Base-by-base conservation (phyloP, 2,888 invertebrate species). In the Nematopogon swammerdamellus region DNA sequence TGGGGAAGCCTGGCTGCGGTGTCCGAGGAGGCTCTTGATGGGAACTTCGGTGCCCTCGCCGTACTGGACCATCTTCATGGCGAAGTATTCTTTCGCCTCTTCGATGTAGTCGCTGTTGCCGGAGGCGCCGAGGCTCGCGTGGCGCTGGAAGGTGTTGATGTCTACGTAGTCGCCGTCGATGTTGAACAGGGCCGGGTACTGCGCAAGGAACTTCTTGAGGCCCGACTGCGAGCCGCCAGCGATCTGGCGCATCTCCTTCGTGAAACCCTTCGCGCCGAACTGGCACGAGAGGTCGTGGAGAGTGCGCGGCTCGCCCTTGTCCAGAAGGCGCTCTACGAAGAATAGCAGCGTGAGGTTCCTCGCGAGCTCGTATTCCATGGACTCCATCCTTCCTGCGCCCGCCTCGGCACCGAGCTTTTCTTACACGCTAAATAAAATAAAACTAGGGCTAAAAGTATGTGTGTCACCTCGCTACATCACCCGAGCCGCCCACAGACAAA, bases 241-340 rank as follows among this genome's bases (percentile, higher is more conserved):
- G 59, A 93, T 92, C 74, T 95, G 95, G 60, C 95, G 83, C 97
- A 98, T 98, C 82, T 98, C 98, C 80, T 96, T 94, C 19, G 98
- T 97, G 77, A 99, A 99, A 59, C 95, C 97, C 74, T 97, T 96
- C 59, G 97, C 97, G 63, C 98, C 98, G 79, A 99, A 99, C 79
- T 98, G 97, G 75, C 98, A 98, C 69, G 96, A 96, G 60, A 99
- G 85, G 81, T 99, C 98, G 77, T 97, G 97, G 63, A 98, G 85
- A 58, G 96, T 95, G 70, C 97, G 86, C 56, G 96, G 93, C 70
- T 94, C 93, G 61, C 94, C 92, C 81, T 96, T 97, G 76, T 97
- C 97, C 85, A 99, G 88, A 60, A 99, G 85, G 64, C 97, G 91
- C 82, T 99, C 99, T 71, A 98, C 89, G 80, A 99, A 99, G 83